Evolutionary conservation across 2,113 vertebrate genomes (phyloP).

Genomic region (Lycaon pictus): DNA sequence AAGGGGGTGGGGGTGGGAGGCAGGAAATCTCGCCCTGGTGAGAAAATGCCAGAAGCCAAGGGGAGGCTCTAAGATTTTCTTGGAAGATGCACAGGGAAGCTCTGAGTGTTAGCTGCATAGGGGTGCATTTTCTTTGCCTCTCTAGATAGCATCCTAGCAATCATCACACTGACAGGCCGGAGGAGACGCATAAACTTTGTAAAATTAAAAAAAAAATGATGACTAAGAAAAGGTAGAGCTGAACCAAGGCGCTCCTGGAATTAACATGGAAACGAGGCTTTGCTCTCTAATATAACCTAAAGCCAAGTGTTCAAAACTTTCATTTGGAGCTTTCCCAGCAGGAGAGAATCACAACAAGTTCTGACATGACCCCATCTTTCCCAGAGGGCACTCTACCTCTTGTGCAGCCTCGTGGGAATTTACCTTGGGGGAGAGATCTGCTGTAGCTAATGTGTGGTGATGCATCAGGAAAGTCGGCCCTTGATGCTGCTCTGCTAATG

Average conservation of each 20-base stretch:
- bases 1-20: conserved; percentile 68
- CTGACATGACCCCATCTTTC: conserved; percentile 65
- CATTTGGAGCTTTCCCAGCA: conserved; percentile 59
- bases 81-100: conserved; percentile 77
- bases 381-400: conserved; percentile 60
- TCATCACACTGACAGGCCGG: conserved; percentile 66
- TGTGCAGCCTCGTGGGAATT: conserved; percentile 56
- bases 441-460: background rate
- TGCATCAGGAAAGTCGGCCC: background rate
- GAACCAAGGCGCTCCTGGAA: background rate
- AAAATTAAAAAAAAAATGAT: background rate
- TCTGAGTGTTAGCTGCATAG: conserved; percentile 62
- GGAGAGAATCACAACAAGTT: conserved; percentile 81
- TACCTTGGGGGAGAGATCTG: conserved; percentile 68
- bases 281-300: conserved; percentile 27
- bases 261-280: background rate
- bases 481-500: background rate
- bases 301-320: conserved; percentile 49
- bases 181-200: background rate
- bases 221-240: background rate
- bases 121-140: conserved; percentile 75
- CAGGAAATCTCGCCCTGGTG: conserved; percentile 56
- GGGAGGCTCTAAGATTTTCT: conserved; percentile 75
- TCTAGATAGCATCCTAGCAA: conserved; percentile 60
- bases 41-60: conserved; percentile 77